Conservation (phyloP, 2,113 vertebrate genomes). For the Boulengeromyrus knoepffleri region DNA sequence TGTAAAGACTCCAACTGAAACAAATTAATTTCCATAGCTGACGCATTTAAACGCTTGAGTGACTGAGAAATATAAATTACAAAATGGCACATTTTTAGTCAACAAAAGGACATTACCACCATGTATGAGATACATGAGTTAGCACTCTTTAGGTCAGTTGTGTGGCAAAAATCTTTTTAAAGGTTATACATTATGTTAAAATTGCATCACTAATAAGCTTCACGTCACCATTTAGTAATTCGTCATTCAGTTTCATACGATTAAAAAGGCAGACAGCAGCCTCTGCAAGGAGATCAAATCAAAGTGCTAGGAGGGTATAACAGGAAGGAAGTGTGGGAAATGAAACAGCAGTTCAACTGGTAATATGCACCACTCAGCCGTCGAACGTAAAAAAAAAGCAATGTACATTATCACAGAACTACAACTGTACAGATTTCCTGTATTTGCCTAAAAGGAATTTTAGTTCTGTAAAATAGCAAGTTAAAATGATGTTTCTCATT, state of each 20-base stretch:
- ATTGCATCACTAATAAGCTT: constrained; percentile 21
- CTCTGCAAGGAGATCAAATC: constrained; percentile 23
- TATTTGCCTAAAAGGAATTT: not conserved
- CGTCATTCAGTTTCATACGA: constrained; percentile 32
- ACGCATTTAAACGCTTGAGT: not conserved
- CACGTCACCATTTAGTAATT: constrained; percentile 33
- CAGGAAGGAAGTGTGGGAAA: constrained; percentile 28
- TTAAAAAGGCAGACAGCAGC: constrained; percentile 30
- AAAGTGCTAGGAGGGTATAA: constrained; percentile 25
- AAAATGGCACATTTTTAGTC: not conserved
- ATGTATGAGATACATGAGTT: constrained; percentile 53
- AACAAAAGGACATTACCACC: constrained; percentile 53
- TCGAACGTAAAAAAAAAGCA: not conserved
- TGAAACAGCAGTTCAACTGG: not conserved
- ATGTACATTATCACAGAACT: not conserved
- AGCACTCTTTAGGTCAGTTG: constrained; percentile 44
- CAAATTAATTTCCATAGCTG: not conserved
- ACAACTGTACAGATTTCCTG: not conserved
- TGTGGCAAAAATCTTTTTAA: constrained; percentile 57
- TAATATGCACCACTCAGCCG: not conserved
- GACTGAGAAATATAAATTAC: not conserved
- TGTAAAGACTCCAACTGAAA: not conserved
- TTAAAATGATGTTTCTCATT: not conserved
- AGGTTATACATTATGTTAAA: constrained; percentile 24
- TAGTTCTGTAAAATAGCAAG: not conserved